Base-by-base conservation (phyloP, 2,888 invertebrate genomes). In the Limenitis camilla region DNA sequence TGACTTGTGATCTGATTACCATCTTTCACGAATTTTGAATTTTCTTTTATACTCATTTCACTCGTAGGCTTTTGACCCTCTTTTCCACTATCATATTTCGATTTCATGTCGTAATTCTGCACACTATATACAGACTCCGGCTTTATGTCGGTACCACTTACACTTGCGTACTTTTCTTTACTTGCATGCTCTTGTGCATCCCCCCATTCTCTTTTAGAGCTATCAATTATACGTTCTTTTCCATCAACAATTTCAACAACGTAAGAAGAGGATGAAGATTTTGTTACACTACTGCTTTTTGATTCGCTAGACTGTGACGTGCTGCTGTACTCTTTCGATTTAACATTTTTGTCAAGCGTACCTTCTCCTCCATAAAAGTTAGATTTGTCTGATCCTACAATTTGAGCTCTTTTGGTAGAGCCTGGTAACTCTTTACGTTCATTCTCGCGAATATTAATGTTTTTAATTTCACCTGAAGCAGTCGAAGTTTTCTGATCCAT, bases 161-260 rank as follows among this genome's bases (percentile, higher is more conserved):
- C 78, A 55, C 86, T 89, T 29, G 88, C 81, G 65, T 88, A 84
- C 39, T 81, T 81, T 75, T 91, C 91, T 58, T 88, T 88, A 46
- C 78, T 69, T 33, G 78, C 74, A 52, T 84, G 71, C 58, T 86
- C 81, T 67, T 88, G 65, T 40, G 79, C 83, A 65, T 87, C 86
- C 42, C 89, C 90, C 74, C 89, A 87, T 72, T 91, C 90, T 62
- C 90, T 88, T 44, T 88, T 89, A 48, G 90, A 88, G 61, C 86
- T 86, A 56, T 91, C 91, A 40, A 91, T 76, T 39, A 91, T 85
- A 36, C 89, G 78, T 74, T 91, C 91, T 69, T 91, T 91, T 1
- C 91, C 91, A 65, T 91, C 90, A 27, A 91, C 89, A 59, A 90
- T 89, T 77, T 92, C 92, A 42, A 92, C 89, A 31, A 90, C 89